phyloP scores from a whole-genome alignment of 2,113 vertebrate genomes.

The Archilochus colubris region DNA sequence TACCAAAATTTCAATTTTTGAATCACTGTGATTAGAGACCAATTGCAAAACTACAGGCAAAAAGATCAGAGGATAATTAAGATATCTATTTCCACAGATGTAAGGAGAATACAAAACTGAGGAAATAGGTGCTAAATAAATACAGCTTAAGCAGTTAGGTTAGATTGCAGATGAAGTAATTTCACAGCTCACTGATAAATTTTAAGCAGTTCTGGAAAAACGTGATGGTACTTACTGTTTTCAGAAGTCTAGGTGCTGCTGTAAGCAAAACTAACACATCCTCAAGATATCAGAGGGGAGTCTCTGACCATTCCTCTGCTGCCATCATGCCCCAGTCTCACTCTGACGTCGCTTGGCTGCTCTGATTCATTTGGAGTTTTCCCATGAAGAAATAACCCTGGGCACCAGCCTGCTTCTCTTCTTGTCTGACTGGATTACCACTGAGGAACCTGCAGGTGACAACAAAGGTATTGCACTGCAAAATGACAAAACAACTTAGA shows the following conservation, averaged over 20 bases:
- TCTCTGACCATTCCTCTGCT: neutral
- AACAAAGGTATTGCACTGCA: constrained; percentile 13
- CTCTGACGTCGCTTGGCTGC: neutral
- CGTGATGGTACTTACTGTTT: neutral
- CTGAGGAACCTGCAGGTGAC: neutral
- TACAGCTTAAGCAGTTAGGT: neutral
- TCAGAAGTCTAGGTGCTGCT: neutral
- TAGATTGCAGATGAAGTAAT: neutral
- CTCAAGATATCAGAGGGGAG: neutral
- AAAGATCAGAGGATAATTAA: neutral
- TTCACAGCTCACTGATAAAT: neutral
- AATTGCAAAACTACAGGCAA: neutral
- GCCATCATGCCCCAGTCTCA: neutral
- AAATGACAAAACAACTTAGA: constrained; percentile 34
- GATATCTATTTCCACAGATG: neutral
- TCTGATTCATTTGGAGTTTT: neutral
- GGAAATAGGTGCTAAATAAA: neutral
- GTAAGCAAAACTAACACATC: neutral
- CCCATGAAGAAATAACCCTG: neutral
- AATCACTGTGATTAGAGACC: neutral
- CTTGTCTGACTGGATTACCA: neutral
- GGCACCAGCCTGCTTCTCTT: neutral
- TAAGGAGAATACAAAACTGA: neutral
- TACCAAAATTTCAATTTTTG: neutral
- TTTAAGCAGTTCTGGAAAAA: neutral